phyloP scores from a whole-genome alignment of 2,797 vertebrate genomes.

The Mormyrops boulengeri region DNA sequence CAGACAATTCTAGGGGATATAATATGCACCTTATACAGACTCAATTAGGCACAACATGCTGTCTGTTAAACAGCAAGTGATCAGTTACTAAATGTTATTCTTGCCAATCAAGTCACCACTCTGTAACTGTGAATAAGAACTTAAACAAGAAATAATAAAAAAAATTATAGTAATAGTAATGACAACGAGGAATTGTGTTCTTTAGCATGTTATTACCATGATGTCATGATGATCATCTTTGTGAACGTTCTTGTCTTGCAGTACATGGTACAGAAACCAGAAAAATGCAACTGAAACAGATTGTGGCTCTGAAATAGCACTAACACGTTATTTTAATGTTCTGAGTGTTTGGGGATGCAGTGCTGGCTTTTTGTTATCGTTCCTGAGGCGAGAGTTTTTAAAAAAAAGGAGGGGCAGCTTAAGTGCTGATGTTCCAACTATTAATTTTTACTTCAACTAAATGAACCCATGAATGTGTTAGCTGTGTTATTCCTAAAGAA shows the following conservation, averaged over 20 bases:
- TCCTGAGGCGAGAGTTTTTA: background rate
- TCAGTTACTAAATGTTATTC: background rate
- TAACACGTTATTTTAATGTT: background rate
- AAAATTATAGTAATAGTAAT: background rate
- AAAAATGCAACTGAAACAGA: background rate
- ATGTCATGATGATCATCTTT: background rate
- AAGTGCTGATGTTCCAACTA: background rate
- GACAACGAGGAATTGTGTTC: background rate
- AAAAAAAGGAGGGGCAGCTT: background rate
- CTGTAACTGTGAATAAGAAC: background rate
- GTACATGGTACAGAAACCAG: background rate
- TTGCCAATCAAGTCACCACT: background rate
- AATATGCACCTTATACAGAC: background rate
- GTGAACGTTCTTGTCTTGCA: background rate
- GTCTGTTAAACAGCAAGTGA: background rate
- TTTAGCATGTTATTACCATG: background rate
- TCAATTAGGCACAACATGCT: background rate
- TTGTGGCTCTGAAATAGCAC: background rate
- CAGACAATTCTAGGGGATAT: background rate
- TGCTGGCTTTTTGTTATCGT: background rate
- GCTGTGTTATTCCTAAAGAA: background rate
- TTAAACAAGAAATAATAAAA: background rate
- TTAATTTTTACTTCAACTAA: background rate
- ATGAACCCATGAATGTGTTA: background rate
- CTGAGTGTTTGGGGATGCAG: background rate